Evolutionary conservation across 2,888 invertebrate genomes (phyloP).

Genomic region (Euclidia mi): DNA sequence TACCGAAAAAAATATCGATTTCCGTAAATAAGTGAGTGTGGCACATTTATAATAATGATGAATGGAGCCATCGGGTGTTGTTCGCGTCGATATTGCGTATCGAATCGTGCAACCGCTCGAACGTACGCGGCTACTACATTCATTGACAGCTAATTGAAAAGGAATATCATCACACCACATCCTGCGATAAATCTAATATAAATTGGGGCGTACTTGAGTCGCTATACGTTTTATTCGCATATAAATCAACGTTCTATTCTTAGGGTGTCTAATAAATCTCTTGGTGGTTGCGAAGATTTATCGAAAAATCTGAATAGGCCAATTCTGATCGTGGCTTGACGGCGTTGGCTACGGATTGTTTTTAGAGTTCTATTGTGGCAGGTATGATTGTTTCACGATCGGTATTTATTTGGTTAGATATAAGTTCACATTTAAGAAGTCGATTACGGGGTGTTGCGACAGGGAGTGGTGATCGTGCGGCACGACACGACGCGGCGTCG

Average conservation of each 20-base stretch:
- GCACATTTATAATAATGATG: constrained; percentile 90
- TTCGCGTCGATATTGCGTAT: constrained; percentile 84
- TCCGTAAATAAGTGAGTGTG: constrained; percentile 90
- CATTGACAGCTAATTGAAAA: constrained; percentile 87
- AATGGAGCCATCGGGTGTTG: constrained; percentile 85
- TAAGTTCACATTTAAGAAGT: constrained; percentile 51
- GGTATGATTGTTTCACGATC: constrained; percentile 36
- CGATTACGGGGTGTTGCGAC: constrained; percentile 62
- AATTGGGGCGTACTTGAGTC: constrained; percentile 79
- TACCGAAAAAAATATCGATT: constrained; percentile 90
- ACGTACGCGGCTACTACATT: constrained; percentile 71
- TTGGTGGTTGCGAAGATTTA: constrained; percentile 48
- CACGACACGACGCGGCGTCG: no score
- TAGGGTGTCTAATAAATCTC: constrained; percentile 48
- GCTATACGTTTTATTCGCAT: constrained; percentile 59
- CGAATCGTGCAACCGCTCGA: constrained; percentile 83
- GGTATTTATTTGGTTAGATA: constrained; percentile 45
- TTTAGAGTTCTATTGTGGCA: constrained; percentile 22
- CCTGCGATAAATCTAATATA: constrained; percentile 83
- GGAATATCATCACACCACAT: constrained; percentile 80
- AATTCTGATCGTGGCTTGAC: constrained; percentile 32
- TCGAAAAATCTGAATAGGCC: constrained; percentile 35
- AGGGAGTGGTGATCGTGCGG: constrained; percentile 43
- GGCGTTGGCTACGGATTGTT: constrained; percentile 22
- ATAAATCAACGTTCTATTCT: constrained; percentile 72